A percentile compares a stretch with the other conserved stretches of the same genome.
phyloP scores from a whole-genome alignment of 2,888 invertebrate genomes.

The Clivina fossor region DNA sequence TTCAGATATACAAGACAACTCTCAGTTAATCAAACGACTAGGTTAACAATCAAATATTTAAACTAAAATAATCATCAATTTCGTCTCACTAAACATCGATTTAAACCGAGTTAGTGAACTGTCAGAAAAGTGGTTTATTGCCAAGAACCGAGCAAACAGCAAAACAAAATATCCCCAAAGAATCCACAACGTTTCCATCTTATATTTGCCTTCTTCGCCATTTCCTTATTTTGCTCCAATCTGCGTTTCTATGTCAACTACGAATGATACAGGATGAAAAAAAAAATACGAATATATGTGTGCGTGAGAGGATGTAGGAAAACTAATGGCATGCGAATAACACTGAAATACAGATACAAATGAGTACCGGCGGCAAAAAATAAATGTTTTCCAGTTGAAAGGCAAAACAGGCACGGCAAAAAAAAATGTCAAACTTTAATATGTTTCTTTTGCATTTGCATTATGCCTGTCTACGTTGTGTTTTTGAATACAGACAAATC shows the following conservation, averaged over 20 bases:
- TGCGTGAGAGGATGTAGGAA: constrained; percentile 25
- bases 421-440: constrained; percentile 26
- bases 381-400: constrained; percentile 26
- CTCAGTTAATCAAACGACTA: too few species aligned
- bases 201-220: too few species aligned
- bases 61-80: constrained; percentile 10
- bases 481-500: too few species aligned
- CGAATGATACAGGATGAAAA: constrained; percentile 19
- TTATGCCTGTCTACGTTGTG: constrained; percentile 2
- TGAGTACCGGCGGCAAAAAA: constrained; percentile 26
- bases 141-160: constrained; percentile 1
- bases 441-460: constrained; percentile 18
- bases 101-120: constrained; percentile 17
- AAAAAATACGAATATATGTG: too few species aligned
- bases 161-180: too few species aligned
- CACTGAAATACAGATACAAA: constrained; percentile 23
- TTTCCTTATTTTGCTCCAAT: too few species aligned
- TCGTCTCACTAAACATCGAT: constrained; percentile 14
- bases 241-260: background rate
- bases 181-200: too few species aligned
- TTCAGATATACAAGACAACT: background rate
- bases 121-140: constrained; percentile 16
- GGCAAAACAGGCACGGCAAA: too few species aligned
- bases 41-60: too few species aligned
- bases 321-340: constrained; percentile 25